Evolutionary conservation across 2,797 vertebrate species (phyloP).

Genomic region (Danio kyathit): DNA sequence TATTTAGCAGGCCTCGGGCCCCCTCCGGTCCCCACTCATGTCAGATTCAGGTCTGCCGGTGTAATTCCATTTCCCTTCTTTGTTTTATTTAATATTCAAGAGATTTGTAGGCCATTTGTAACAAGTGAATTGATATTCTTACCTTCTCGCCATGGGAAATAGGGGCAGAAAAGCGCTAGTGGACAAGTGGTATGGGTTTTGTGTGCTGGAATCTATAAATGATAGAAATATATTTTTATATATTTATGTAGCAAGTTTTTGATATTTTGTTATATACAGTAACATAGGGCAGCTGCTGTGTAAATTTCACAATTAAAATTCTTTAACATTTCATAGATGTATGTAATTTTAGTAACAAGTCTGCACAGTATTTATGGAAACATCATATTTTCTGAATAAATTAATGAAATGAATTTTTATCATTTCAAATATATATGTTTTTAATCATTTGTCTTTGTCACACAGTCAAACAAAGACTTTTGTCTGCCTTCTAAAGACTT

Average conservation of each 20-base stretch:
- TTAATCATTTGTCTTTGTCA: no score
- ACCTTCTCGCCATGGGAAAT: not conserved
- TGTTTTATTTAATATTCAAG: constrained; percentile 37
- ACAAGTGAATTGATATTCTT: constrained; percentile 36
- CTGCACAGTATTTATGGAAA: no score
- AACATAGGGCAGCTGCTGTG: no score
- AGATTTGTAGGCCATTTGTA: constrained; percentile 37
- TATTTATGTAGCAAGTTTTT: not conserved
- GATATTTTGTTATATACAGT: no score
- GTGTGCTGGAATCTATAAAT: not conserved
- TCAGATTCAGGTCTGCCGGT: constrained; percentile 6
- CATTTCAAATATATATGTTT: no score
- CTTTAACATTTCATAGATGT: no score
- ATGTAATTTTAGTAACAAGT: no score
- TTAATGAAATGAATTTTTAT: no score
- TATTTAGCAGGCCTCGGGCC: constrained; percentile 24
- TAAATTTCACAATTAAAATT: no score
- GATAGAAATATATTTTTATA: not conserved
- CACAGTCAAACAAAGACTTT: no score
- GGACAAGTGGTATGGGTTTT: not conserved
- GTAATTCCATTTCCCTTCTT: constrained; percentile 30
- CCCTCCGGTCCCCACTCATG: not conserved
- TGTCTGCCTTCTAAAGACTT: no score
- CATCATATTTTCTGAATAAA: no score
- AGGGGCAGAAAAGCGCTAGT: not conserved